Evolutionary conservation across 64 coral and sea anemone genomes (phyloP).

Genomic region (Montipora capricornis): DNA sequence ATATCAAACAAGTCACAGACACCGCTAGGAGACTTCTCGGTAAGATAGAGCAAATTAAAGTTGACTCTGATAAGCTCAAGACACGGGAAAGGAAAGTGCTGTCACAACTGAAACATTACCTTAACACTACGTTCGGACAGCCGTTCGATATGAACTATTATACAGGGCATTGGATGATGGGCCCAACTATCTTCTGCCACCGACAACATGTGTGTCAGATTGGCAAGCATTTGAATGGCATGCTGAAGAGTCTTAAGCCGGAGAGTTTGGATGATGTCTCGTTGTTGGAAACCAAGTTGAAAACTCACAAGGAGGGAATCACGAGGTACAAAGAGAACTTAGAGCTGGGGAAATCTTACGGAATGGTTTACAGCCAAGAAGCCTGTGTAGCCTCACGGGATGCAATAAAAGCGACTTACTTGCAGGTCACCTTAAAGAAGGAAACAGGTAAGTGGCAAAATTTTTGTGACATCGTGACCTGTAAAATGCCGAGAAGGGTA

Average conservation of each 20-base stretch:
- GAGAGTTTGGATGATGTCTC: slow-evolving; percentile 66
- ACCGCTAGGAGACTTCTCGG: slow-evolving; percentile 23
- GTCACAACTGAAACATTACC: slow-evolving; percentile 76
- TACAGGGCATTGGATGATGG: slow-evolving; percentile 95
- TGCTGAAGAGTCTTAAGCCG: slow-evolving; percentile 61
- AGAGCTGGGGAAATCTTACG: slow-evolving; percentile 73
- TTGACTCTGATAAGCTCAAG: slow-evolving; percentile 67
- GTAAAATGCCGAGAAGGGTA: too few relatives aligned
- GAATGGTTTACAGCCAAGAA: slow-evolving; percentile 86
- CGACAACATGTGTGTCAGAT: slow-evolving; percentile 68
- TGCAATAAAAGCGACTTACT: slow-evolving; percentile 11
- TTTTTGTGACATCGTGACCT: background rate
- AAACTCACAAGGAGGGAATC: slow-evolving; percentile 62
- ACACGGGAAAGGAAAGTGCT: slow-evolving; percentile 82
- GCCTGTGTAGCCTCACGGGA: slow-evolving; percentile 47
- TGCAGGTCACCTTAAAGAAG: slow-evolving; percentile 50
- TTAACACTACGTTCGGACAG: slow-evolving; percentile 73
- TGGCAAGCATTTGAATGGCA: background rate
- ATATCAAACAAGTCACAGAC: slow-evolving; percentile 75
- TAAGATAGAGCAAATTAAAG: slow-evolving; percentile 61
- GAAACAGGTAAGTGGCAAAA: background rate
- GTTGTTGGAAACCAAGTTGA: slow-evolving; percentile 64
- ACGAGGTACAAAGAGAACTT: slow-evolving; percentile 80
- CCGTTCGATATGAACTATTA: slow-evolving; percentile 87
- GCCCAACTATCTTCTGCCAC: slow-evolving; percentile 81